Percentiles rank a stretch among this genome's conserved stretches.
These are phyloP conservation scores for Schizotus pectinicornis DNA, from an alignment of 2,888 invertebrate genomes.

Conservation along the genomic window DNA sequence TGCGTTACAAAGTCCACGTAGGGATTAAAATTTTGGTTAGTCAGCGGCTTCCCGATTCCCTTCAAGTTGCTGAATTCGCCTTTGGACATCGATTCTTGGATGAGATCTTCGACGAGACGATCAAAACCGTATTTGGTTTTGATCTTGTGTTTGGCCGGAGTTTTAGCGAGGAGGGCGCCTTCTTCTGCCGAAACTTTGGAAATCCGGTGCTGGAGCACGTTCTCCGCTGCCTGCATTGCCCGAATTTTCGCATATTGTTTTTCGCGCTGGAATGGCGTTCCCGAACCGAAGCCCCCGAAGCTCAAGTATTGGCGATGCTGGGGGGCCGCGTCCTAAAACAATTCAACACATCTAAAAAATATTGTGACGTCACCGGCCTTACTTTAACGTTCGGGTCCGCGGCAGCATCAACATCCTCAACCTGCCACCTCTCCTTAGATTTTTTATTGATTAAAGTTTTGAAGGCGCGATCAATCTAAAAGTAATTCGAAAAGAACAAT, in stretches of 20 bases:
- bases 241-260: conserved; percentile 75
- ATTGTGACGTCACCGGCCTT: conserved; percentile 23
- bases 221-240: conserved; percentile 74
- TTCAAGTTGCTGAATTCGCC: conserved; percentile 88
- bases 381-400: conserved; percentile 71
- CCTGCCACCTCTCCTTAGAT: conserved; percentile 65
- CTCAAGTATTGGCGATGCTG: conserved; percentile 87
- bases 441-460: conserved; percentile 72
- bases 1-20: conserved; percentile 87
- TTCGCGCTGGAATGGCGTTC: conserved; percentile 78
- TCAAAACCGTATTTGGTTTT: conserved; percentile 86
- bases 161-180: conserved; percentile 69
- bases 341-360: conserved; percentile 8
- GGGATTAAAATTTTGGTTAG: conserved; percentile 74
- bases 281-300: conserved; percentile 79
- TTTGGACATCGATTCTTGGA: conserved; percentile 88
- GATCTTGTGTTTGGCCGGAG: conserved; percentile 70
- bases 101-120: conserved; percentile 87
- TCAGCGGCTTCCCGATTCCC: conserved; percentile 83
- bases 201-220: conserved; percentile 67
- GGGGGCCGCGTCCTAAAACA: conserved; percentile 77
- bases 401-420: conserved; percentile 57
- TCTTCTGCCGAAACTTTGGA: conserved; percentile 67
- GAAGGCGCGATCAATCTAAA: conserved; percentile 76
- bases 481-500: too few relatives aligned